Evolutionary conservation across 2,888 invertebrate genomes (phyloP).

Genomic region (Mermis nigrescens): DNA sequence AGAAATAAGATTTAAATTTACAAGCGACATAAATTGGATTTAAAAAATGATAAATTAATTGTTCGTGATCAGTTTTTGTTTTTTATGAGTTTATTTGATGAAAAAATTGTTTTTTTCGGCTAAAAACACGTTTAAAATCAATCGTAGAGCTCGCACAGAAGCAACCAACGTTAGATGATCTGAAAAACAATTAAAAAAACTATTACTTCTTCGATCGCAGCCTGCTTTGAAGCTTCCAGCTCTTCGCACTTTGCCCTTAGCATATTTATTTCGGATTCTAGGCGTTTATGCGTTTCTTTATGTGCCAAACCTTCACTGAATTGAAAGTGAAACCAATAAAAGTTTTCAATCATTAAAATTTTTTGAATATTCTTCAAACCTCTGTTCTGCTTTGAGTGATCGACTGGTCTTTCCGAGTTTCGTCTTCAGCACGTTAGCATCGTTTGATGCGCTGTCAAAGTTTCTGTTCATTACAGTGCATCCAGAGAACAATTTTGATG

Average conservation of each 20-base stretch:
- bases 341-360: neutral
- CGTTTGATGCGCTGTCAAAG: neutral
- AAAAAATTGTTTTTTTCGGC: too few relatives aligned
- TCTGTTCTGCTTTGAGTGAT: neutral
- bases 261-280: neutral
- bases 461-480: neutral
- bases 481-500: neutral
- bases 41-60: too few relatives aligned
- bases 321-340: too few relatives aligned
- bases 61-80: too few relatives aligned
- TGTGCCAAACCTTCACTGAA: neutral
- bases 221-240: constrained; percentile 1
- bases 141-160: too few relatives aligned
- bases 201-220: neutral
- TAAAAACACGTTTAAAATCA: too few relatives aligned
- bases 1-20: too few relatives aligned
- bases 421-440: neutral
- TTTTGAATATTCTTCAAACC: neutral
- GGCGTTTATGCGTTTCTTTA: neutral
- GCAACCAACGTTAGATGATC: too few relatives aligned
- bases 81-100: too few relatives aligned
- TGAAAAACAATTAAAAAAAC: too few relatives aligned
- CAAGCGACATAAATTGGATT: too few relatives aligned
- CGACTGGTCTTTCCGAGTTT: neutral
- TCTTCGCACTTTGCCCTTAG: constrained; percentile 5